Evolutionary conservation across 2,113 vertebrate species (phyloP).

Genomic region (Chinchilla lanigera): DNA sequence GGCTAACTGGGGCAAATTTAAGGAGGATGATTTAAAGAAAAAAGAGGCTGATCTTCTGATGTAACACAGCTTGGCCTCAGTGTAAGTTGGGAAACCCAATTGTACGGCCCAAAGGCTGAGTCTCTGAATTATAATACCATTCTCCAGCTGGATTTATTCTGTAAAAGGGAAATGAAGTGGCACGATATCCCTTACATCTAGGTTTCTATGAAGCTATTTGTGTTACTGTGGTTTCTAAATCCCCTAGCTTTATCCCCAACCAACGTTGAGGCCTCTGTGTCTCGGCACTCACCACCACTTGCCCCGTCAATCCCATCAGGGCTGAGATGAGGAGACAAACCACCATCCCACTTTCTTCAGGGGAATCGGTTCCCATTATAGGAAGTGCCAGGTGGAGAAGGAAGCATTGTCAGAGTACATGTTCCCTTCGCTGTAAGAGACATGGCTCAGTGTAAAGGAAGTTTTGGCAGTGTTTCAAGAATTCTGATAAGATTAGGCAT

Average conservation of each 20-base stretch:
- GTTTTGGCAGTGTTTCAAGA: too few relatives aligned
- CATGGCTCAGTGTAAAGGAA: too few relatives aligned
- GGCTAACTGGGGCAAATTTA: neutral
- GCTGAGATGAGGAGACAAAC: too few relatives aligned
- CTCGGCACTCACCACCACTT: too few relatives aligned
- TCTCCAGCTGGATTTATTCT: neutral
- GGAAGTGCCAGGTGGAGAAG: neutral
- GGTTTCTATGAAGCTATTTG: neutral
- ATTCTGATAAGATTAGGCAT: too few relatives aligned
- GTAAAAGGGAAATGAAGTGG: neutral
- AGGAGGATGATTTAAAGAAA: neutral
- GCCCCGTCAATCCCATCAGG: too few relatives aligned
- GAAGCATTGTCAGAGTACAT: neutral
- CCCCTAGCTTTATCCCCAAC: too few relatives aligned
- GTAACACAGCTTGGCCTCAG: neutral
- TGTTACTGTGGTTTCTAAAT: neutral
- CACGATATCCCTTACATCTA: neutral
- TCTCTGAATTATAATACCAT: neutral
- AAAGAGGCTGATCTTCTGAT: neutral
- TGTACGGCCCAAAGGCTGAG: neutral
- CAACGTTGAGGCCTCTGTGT: neutral
- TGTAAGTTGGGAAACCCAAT: neutral
- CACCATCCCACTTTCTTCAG: neutral
- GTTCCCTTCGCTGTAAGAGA: neutral
- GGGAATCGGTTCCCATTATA: neutral